Conservation (phyloP, 2,113 vertebrate genomes). For the Sebastes schlegelii region DNA sequence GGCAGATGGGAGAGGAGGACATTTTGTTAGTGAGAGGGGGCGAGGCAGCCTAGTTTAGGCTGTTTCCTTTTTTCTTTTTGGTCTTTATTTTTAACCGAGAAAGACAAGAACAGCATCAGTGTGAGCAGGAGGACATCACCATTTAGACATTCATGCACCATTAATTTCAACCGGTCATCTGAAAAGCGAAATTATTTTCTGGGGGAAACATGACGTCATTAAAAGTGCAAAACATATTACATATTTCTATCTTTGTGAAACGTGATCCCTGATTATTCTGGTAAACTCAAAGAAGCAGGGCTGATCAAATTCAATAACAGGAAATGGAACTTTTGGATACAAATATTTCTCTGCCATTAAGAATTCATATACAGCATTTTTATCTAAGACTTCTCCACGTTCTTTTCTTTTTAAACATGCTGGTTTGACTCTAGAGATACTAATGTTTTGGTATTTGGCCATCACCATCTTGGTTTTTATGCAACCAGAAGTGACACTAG, state of each 20-base stretch:
- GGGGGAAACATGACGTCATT: not conserved
- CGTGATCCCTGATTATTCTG: not conserved
- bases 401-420: not conserved
- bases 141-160: not conserved
- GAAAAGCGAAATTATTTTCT: not conserved
- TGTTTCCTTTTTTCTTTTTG: not conserved
- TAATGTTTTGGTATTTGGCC: too few relatives aligned
- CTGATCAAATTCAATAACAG: not conserved
- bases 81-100: not conserved
- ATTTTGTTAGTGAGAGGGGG: conserved; percentile 7
- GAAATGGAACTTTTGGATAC: too few relatives aligned
- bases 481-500: too few relatives aligned
- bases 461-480: too few relatives aligned
- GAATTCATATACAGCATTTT: not conserved
- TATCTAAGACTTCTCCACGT: not conserved
- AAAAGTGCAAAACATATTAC: not conserved
- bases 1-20: conserved; percentile 58
- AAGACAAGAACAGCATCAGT: not conserved
- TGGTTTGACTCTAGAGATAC: too few relatives aligned
- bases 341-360: not conserved
- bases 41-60: not conserved
- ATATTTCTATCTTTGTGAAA: not conserved
- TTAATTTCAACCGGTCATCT: not conserved
- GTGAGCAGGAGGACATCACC: not conserved
- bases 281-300: not conserved